Conservation (phyloP, 2,888 invertebrate species). For the Cosmia trapezina region DNA sequence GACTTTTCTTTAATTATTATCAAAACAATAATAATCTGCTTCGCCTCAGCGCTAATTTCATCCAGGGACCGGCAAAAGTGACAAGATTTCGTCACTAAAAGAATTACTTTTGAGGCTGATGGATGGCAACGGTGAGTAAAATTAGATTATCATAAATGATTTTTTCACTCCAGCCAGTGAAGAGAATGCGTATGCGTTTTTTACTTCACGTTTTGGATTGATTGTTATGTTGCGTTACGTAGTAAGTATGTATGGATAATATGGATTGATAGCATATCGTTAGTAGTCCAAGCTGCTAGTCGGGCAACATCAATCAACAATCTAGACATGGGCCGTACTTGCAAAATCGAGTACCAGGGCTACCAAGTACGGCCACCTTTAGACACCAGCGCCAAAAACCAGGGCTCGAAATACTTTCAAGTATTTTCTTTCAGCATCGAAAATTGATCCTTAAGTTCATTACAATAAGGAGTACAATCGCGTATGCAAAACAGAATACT, state of each 20-base stretch:
- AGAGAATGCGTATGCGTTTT: neutral
- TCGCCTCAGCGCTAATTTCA: neutral
- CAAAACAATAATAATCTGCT: neutral
- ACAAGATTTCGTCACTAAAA: conserved; percentile 71
- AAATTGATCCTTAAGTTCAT: too few relatives aligned
- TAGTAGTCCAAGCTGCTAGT: neutral
- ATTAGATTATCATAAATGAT: neutral
- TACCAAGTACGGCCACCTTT: too few relatives aligned
- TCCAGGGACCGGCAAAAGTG: conserved; percentile 28
- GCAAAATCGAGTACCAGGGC: too few relatives aligned
- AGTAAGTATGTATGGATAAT: too few relatives aligned
- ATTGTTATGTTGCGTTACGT: neutral
- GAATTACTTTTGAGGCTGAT: conserved; percentile 71
- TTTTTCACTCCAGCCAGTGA: conserved; percentile 1
- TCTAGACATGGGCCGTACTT: too few relatives aligned
- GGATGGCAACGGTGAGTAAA: conserved; percentile 75
- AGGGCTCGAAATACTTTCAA: too few relatives aligned
- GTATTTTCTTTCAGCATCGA: too few relatives aligned
- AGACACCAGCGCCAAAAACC: too few relatives aligned
- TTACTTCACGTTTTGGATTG: conserved; percentile 1
- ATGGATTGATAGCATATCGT: neutral
- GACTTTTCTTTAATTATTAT: conserved; percentile 1
- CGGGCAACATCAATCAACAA: neutral
- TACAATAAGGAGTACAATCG: too few relatives aligned
- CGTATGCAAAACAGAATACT: too few relatives aligned